A percentile compares a stretch with the other conserved stretches of the same genome.
phyloP scores from a whole-genome alignment of 2,797 vertebrate genomes.

The Bradypodion pumilum region DNA sequence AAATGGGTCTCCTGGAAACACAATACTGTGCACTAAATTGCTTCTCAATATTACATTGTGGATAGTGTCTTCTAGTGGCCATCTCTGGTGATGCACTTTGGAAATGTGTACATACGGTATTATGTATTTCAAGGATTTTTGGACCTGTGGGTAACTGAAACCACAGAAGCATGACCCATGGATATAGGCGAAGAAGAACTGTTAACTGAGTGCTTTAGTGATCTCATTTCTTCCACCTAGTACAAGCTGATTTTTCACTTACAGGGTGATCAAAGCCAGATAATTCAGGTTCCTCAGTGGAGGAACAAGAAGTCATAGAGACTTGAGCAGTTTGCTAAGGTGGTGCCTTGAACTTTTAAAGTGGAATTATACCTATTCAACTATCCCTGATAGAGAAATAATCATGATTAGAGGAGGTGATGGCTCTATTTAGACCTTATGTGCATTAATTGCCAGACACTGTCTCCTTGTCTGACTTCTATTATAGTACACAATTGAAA shows the following conservation, averaged over 20 bases:
- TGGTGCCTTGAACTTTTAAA: background rate
- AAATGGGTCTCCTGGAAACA: too few species aligned
- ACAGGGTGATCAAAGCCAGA: background rate
- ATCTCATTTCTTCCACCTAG: background rate
- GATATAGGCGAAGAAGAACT: too few species aligned
- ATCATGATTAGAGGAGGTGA: background rate
- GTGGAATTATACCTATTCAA: background rate
- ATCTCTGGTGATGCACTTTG: too few species aligned
- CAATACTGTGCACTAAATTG: too few species aligned
- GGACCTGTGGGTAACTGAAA: too few species aligned
- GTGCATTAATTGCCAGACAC: too few species aligned
- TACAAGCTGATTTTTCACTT: background rate
- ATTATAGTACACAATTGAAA: background rate
- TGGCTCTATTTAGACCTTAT: too few species aligned
- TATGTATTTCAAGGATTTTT: too few species aligned
- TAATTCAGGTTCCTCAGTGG: background rate
- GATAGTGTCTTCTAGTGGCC: too few species aligned
- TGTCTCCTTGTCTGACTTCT: background rate
- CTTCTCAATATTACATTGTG: too few species aligned
- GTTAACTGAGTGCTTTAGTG: background rate
- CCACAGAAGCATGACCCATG: too few species aligned
- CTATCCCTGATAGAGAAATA: background rate
- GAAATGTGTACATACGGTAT: too few species aligned
- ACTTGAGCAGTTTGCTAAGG: background rate
- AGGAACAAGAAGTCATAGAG: background rate